A percentile compares a stretch with the other conserved stretches of the same genome.
phyloP scores from a whole-genome alignment of 2,888 invertebrate genomes.

The Pandemis heparana region DNA sequence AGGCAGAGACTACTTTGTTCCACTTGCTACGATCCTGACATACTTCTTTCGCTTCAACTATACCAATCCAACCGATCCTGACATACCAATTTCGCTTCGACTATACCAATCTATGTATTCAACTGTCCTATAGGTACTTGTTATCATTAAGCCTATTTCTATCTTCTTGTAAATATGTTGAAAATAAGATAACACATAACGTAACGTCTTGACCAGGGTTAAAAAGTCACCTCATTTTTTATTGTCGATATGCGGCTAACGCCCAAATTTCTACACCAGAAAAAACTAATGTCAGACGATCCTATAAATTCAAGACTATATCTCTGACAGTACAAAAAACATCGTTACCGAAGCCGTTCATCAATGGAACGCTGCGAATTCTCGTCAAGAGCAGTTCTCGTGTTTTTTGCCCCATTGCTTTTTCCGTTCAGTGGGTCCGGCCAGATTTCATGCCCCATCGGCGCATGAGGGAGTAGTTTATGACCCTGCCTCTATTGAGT shows the following conservation, averaged over 20 bases:
- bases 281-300: slow-evolving; percentile 20
- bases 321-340: slow-evolving; percentile 19
- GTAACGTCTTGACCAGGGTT: too few species aligned
- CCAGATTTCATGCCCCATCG: slow-evolving; percentile 1
- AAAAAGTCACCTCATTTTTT: not conserved
- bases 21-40: too few species aligned
- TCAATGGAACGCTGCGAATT: slow-evolving; percentile 41
- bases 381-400: slow-evolving; percentile 51
- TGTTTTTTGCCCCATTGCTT: slow-evolving; percentile 59
- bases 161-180: too few species aligned
- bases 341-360: slow-evolving; percentile 25
- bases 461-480: slow-evolving; percentile 1
- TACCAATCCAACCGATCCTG: too few species aligned
- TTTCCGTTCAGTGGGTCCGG: slow-evolving; percentile 57
- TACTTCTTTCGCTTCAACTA: too few species aligned
- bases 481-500: not conserved
- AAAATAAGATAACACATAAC: too few species aligned
- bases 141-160: too few species aligned
- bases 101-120: too few species aligned
- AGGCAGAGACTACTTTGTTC: too few species aligned
- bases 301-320: not conserved
- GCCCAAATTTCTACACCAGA: not conserved
- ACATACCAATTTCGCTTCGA: too few species aligned
- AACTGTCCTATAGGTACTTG: too few species aligned
- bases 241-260: not conserved